Evolutionary conservation across 2,888 invertebrate species (phyloP).

Genomic region (Macaria liturata): DNA sequence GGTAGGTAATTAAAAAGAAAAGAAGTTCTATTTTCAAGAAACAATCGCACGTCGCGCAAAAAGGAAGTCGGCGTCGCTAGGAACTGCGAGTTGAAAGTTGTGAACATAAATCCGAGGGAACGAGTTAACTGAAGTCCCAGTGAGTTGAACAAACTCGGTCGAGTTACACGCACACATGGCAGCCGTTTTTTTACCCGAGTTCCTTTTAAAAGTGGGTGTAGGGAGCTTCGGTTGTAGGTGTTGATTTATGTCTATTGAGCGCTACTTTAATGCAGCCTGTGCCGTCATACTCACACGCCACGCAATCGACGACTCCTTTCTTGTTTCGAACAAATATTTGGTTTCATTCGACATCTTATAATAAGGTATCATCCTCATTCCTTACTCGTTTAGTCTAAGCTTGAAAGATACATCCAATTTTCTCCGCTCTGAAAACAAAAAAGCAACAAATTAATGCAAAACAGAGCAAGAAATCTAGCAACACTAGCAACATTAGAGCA

Average conservation of each 20-base stretch:
- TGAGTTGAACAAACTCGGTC: conserved; percentile 68
- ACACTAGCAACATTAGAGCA: conserved; percentile 2
- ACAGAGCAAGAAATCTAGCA: too few species aligned
- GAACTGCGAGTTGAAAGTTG: conserved; percentile 64
- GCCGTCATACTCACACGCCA: conserved; percentile 2
- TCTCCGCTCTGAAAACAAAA: too few species aligned
- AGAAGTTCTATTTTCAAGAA: conserved; percentile 48
- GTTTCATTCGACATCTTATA: too few species aligned
- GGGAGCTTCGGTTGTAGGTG: conserved; percentile 13
- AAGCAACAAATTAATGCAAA: too few species aligned
- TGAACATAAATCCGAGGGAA: conserved; percentile 65
- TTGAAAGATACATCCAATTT: too few species aligned
- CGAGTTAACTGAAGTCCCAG: conserved; percentile 67
- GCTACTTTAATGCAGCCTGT: conserved; percentile 6
- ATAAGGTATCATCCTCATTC: too few species aligned
- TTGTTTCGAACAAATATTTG: not conserved
- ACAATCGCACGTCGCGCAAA: conserved; percentile 53
- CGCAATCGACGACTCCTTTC: not conserved
- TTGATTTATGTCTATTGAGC: conserved; percentile 16
- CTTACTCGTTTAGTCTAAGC: too few species aligned
- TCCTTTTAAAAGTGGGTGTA: conserved; percentile 25
- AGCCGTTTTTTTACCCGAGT: conserved; percentile 38
- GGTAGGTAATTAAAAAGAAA: conserved; percentile 48
- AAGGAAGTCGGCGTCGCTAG: conserved; percentile 66
- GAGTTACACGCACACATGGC: conserved; percentile 50